Percentiles rank a stretch among this genome's conserved stretches.
Evolutionary conservation across 2,113 vertebrate species (phyloP).

Genomic region (Acanthisitta chloris): DNA sequence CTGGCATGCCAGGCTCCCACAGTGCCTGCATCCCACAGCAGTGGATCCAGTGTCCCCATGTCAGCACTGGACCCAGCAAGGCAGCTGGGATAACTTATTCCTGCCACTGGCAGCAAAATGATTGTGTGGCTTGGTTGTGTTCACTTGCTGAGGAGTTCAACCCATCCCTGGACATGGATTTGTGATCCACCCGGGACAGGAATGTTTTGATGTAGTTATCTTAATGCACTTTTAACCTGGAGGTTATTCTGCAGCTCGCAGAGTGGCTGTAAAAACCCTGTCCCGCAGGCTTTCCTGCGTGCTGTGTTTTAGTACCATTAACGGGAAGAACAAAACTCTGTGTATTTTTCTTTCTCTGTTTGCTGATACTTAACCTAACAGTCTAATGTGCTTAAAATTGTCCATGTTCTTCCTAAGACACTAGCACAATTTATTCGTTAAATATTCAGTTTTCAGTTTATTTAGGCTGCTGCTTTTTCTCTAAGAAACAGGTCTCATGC

Average conservation of each 20-base stretch:
- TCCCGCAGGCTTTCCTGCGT: background rate
- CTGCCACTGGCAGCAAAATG: background rate
- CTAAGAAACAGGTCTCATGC: background rate
- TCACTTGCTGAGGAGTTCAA: background rate
- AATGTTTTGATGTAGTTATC: background rate
- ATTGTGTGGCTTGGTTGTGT: background rate
- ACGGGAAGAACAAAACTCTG: background rate
- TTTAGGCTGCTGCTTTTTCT: background rate
- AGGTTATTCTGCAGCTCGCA: background rate
- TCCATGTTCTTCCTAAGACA: background rate
- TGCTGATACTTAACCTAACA: background rate
- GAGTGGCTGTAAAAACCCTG: background rate
- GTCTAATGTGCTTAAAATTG: background rate
- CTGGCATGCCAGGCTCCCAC: rapidly evolving
- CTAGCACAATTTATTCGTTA: background rate
- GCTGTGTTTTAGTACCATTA: background rate
- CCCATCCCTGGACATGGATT: background rate
- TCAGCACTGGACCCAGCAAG: background rate
- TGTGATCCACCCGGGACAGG: background rate
- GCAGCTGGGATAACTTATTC: background rate
- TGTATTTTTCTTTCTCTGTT: background rate
- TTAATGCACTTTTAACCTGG: slow-evolving; percentile 4
- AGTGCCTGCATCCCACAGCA: background rate
- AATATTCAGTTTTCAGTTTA: background rate
- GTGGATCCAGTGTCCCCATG: background rate